A percentile compares a stretch with the other conserved stretches of the same genome.
Evolutionary conservation across 53 echinoderm and acorn worm genomes (phyloP).

Genomic region (Zoroaster sp.): DNA sequence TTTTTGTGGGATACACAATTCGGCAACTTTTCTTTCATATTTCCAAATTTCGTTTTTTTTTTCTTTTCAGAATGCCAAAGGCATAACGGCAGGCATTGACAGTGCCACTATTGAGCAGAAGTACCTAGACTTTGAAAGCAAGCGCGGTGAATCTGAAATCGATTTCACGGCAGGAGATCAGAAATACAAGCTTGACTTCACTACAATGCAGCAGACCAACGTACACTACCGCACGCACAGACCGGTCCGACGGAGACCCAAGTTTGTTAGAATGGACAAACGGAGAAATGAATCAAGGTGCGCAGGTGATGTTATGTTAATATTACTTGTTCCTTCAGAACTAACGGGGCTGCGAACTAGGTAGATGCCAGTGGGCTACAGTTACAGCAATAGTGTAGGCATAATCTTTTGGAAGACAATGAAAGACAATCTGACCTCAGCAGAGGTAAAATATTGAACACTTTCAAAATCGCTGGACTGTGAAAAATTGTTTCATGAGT

Average conservation of each 20-base stretch:
- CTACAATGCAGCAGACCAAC: conserved; percentile 43
- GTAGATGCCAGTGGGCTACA: no score
- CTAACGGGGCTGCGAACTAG: no score
- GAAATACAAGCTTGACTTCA: conserved; percentile 14
- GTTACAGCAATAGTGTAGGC: no score
- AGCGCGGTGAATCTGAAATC: background rate
- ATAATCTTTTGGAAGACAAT: no score
- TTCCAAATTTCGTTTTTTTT: conserved; percentile 2
- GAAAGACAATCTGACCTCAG: no score
- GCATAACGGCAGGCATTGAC: conserved; percentile 8
- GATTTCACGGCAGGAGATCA: conserved; percentile 11
- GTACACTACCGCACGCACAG: background rate
- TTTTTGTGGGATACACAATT: no score
- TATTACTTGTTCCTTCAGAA: no score
- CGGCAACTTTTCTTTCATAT: no score
- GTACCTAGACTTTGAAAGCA: background rate
- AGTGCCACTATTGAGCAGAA: conserved; percentile 16
- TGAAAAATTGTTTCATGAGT: no score
- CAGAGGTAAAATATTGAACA: no score
- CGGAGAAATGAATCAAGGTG: background rate
- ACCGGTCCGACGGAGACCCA: conserved; percentile 41
- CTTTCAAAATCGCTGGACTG: no score
- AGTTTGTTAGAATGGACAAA: conserved; percentile 20
- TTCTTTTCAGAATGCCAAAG: background rate
- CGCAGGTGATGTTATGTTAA: no score